phyloP scores from a whole-genome alignment of 2,113 vertebrate genomes.

The Dipodomys spectabilis region DNA sequence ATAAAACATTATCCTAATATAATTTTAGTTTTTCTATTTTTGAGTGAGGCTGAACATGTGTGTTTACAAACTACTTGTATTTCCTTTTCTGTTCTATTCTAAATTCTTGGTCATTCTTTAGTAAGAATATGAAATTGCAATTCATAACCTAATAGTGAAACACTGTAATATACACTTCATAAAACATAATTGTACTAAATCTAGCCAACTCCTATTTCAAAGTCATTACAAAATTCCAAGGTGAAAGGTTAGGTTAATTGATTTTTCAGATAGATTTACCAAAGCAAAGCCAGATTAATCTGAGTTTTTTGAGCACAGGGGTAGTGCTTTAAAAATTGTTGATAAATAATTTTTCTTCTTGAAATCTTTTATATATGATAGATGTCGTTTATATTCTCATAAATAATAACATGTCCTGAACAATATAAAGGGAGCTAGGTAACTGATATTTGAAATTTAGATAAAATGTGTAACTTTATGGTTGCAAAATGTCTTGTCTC shows the following conservation, averaged over 20 bases:
- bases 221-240: conserved; percentile 36
- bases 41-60: neutral
- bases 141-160: conserved; percentile 12
- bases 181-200: conserved; percentile 39
- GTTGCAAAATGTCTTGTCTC: neutral
- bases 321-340: conserved; percentile 57
- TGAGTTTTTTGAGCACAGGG: conserved; percentile 13
- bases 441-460: conserved; percentile 51
- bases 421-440: neutral
- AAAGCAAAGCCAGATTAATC: conserved; percentile 48
- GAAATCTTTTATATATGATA: conserved; percentile 17
- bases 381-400: neutral
- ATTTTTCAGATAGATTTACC: conserved; percentile 60
- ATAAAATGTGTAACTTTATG: conserved; percentile 7
- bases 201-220: conserved; percentile 33
- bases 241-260: conserved; percentile 23
- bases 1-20: neutral
- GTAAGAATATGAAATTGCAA: conserved; percentile 17
- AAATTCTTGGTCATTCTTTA: conserved; percentile 26
- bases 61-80: conserved; percentile 35
- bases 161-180: neutral
- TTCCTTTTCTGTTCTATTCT: conserved; percentile 11
- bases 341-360: neutral
- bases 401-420: conserved; percentile 29
- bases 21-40: conserved; percentile 44